Percentiles rank a stretch among this genome's conserved stretches.
Conservation (phyloP, 2,797 vertebrate species). For the Scolopax bukidnonensis region DNA sequence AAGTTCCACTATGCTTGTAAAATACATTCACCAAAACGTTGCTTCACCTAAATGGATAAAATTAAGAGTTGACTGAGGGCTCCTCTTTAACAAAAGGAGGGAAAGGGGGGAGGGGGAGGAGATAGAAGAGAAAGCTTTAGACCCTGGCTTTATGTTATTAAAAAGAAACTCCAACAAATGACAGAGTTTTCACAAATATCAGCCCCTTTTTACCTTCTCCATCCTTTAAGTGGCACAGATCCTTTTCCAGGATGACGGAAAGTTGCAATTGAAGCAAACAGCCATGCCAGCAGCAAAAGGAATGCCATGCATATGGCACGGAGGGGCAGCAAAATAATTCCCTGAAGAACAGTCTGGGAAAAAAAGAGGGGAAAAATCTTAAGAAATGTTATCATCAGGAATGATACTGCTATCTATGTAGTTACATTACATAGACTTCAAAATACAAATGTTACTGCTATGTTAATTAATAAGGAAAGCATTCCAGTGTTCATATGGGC, state of each 20-base stretch:
- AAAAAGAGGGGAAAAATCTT: conserved; percentile 2
- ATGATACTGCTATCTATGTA: not conserved
- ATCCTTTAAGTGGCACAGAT: conserved; percentile 85
- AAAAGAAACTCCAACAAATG: not conserved
- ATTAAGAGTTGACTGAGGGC: not conserved
- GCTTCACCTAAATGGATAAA: not conserved
- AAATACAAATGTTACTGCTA: not conserved
- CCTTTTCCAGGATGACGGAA: conserved; percentile 80
- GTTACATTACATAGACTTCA: not conserved
- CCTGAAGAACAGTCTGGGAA: conserved; percentile 85
- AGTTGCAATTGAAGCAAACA: conserved; percentile 84
- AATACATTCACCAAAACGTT: not conserved
- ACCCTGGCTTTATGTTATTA: not conserved
- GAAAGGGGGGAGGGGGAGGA: not conserved
- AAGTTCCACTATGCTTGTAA: not conserved
- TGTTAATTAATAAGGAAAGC: not conserved
- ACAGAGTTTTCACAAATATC: not conserved
- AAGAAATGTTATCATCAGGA: not conserved
- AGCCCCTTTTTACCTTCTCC: conserved; percentile 89
- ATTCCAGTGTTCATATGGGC: not conserved
- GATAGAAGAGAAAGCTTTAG: not conserved
- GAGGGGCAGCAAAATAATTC: conserved; percentile 90
- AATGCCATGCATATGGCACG: conserved; percentile 80
- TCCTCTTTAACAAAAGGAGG: not conserved
- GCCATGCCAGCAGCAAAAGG: conserved; percentile 87